Conservation (phyloP, 1,140 invertebrate species). For the Caenorhabditis brenneri region DNA sequence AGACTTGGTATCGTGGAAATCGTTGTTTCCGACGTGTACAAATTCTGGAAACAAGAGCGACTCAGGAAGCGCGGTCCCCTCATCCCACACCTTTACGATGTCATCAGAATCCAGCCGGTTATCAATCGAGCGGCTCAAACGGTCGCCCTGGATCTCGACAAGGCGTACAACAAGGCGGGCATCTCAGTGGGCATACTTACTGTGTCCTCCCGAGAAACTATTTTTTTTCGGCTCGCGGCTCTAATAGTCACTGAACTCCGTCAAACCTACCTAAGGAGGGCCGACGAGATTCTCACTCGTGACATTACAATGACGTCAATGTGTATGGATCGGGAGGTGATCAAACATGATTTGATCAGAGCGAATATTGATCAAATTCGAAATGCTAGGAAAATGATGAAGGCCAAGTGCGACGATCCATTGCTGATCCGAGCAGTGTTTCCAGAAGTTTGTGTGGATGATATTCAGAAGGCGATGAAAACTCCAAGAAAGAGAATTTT, state of each 20-base stretch:
- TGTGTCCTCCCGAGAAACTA: not conserved
- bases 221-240: slow-evolving; percentile 30
- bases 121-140: not conserved
- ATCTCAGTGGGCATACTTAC: not conserved
- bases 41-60: slow-evolving; percentile 3
- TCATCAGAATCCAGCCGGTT: not conserved
- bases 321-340: too few species aligned
- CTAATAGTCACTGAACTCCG: slow-evolving; percentile 34
- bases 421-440: too few species aligned
- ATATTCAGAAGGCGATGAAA: too few species aligned
- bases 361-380: too few species aligned
- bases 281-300: not conserved
- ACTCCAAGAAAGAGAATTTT: too few species aligned
- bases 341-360: too few species aligned
- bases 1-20: not conserved
- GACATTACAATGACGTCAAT: not conserved
- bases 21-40: not conserved
- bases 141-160: not conserved
- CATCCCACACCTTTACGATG: not conserved
- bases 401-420: too few species aligned
- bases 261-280: slow-evolving; percentile 10
- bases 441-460: too few species aligned
- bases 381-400: too few species aligned
- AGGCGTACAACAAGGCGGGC: not conserved
- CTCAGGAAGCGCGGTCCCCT: not conserved